Evolutionary conservation across 92 coral and sea anemone genomes (phyloP), one percentile per base, ranked within the genome.

Genomic region (Epizoanthus ramosus): DNA sequence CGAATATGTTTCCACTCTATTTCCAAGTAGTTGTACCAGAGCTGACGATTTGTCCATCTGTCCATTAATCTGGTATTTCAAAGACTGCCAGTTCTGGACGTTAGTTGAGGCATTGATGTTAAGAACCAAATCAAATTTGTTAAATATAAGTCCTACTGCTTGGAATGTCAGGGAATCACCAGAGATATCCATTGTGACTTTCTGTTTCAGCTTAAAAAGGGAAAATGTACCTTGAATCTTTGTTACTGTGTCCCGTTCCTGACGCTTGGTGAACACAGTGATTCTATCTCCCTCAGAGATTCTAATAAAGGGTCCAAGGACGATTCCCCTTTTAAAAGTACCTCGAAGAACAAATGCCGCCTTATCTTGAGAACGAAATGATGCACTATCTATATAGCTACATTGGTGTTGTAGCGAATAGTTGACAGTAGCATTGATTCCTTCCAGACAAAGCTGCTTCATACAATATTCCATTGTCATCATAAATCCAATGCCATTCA

Each of bases 11-110:
- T 47, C 56, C 1, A 85, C 63, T 73, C 47, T 74, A 10, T 33
- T 35, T 54, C 63, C 81, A 21, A 88, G 86, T 8, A 8, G 79
- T 24, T 33, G 74, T 17, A 87, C 58, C 57, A 88, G 86, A 43
- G 50, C 43, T 19, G 92, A 88, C 1, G 89, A 69, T 8, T 85
- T 85, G 60, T 56, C 37, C 86, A 88, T 84, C 5, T 37, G 73
- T 22, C 92, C 92, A 3, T 74, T 19, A 17, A 88, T 80, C n/a
- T 35, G 23, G 53, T 72, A 65, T 5, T 7, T 25, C 72, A 88
- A 24, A 9, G 80, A 80, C 28, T 53, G 71, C 92, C 88, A 85
- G 5, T 88, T 72, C 61, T 33, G 13, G 22, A 75, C 71, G 14
- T 58, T 23, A 18, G 39, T 53, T 13, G 79, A 77, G 17, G 71